Base-by-base conservation (phyloP, 2,113 vertebrate species). In the Zosterops lateralis region DNA sequence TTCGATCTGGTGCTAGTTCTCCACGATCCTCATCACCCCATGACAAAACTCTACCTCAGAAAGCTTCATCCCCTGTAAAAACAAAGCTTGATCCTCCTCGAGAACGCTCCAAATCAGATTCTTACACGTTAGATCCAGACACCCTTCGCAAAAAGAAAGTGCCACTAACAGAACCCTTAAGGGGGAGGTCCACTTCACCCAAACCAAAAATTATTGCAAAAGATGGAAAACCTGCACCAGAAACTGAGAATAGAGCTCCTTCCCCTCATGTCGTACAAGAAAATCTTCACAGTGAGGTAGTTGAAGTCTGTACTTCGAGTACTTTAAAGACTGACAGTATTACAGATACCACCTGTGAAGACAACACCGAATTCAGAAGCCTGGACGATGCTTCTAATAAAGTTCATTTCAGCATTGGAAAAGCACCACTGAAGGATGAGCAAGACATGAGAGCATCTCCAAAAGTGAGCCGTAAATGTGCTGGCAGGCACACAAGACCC, bases 341-440 rank as follows among this genome's bases (percentile, higher is more conserved):
- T 72, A 97, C 94, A 45, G 98, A 99, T 45, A 98, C 98, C 14
- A 97, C 95, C 42, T 99, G 98, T 75, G 99, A 99, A 34, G 99
- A 99, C 88, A 98, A 98, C 54, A 95, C 89, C 3, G 99, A 99
- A 66, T 97, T 98, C 76, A 98, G 85, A 48, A 98, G 97, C 89
- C 36, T 98, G 6, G 99, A 99, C 0, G 99, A 99, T 65, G 93
- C 97, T 64, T 98, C 98, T 12, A 98, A 97, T 92, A 99, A 99
- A 97, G 99, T 99, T 78, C 99, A 99, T 96, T 99, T 99, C 85
- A 99, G 99, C 97, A 99, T 99, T 51, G 99, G 99, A 86, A 99
- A 99, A 96, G 99, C 99, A 18, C 99, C 99, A 0, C 96, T 99
- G 87, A 99, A 99, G 96, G 99, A 99, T 65, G 99, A 99, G 50